Evolutionary conservation across 2,888 invertebrate genomes (phyloP).

Genomic region (Odontocerum albicorne): DNA sequence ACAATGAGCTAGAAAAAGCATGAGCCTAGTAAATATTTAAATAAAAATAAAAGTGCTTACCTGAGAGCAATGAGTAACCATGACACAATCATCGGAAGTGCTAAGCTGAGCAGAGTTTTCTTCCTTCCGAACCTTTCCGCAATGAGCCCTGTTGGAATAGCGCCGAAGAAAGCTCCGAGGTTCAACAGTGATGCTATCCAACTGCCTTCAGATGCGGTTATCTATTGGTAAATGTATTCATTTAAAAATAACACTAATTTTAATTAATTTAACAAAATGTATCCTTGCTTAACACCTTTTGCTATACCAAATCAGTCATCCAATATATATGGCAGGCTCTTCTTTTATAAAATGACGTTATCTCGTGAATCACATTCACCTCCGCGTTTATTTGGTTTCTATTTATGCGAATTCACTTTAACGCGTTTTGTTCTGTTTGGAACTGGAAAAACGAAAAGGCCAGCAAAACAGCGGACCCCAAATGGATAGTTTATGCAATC

Average conservation of each 20-base stretch:
- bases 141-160: constrained; percentile 58
- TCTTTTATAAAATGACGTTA: constrained; percentile 2
- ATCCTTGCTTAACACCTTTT: too few relatives aligned
- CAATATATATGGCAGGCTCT: neutral
- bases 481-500: too few relatives aligned
- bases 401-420: too few relatives aligned
- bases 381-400: too few relatives aligned
- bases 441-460: too few relatives aligned
- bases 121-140: constrained; percentile 59
- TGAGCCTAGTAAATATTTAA: too few relatives aligned
- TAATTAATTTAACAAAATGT: too few relatives aligned
- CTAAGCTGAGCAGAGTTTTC: constrained; percentile 55
- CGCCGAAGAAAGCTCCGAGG: constrained; percentile 58
- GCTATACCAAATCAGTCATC: neutral
- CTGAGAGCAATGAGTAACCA: constrained; percentile 61
- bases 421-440: too few relatives aligned
- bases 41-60: too few relatives aligned
- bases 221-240: constrained; percentile 13
- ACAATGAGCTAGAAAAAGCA: too few relatives aligned
- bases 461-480: too few relatives aligned
- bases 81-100: constrained; percentile 56
- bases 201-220: constrained; percentile 48
- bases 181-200: constrained; percentile 61
- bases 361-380: too few relatives aligned
- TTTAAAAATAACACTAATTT: neutral